Conservation (phyloP, 2,888 invertebrate species). For the Habrosyne pyritoides region DNA sequence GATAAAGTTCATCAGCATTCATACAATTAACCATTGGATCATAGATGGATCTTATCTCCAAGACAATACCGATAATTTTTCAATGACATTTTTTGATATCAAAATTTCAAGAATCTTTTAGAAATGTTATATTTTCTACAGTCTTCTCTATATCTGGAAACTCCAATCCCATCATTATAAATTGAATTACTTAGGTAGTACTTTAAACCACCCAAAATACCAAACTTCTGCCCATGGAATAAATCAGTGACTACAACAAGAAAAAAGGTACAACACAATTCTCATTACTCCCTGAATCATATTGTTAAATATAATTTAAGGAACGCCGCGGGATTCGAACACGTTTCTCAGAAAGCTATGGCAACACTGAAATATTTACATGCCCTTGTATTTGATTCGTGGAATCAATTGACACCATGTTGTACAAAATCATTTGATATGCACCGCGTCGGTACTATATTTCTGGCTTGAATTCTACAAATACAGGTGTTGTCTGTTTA, state of each 20-base stretch:
- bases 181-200: no score
- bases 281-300: not conserved
- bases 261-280: not conserved
- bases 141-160: no score
- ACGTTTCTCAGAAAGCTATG: constrained; percentile 1
- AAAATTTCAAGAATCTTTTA: no score
- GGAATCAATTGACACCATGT: constrained; percentile 4
- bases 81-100: no score
- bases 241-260: not conserved
- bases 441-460: not conserved
- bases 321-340: not conserved
- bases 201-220: no score
- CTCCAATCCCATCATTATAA: no score
- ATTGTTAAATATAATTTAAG: not conserved
- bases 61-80: no score
- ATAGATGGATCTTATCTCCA: no score
- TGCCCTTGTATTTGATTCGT: constrained; percentile 10
- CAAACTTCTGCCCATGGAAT: not conserved
- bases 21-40: no score
- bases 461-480: not conserved
- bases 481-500: not conserved
- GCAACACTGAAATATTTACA: constrained; percentile 7
- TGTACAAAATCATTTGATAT: not conserved
- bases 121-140: no score
- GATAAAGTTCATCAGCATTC: no score